Base-by-base conservation (phyloP, 2,113 vertebrate species). In the Seriola aureovittata region DNA sequence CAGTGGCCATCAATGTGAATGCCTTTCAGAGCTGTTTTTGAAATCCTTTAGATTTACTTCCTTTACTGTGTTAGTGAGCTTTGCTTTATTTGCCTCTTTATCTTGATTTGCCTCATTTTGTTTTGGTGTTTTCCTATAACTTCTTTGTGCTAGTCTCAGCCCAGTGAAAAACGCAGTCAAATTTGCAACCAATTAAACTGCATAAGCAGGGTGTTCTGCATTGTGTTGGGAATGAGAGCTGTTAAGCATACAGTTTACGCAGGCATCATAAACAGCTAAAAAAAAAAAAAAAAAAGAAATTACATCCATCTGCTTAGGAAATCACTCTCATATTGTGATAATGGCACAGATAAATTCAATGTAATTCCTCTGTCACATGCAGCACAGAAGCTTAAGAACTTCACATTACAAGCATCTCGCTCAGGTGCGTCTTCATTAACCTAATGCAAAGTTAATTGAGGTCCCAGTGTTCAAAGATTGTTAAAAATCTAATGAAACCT, bases 171-270 rank as follows among this genome's bases (percentile, higher is more conserved):
- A 68, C 5, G 16, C 38, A 63, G 69, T 46, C 46, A 73, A 73
- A 66, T 85, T 44, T 79, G 60, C 46, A 69, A 71, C 21, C 57
- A 66, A n/a, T 86, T 70, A 70, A 82, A 91, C 62, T 82, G 71
- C 34, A 81, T 78, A 63, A 82, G 68, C 50, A 63, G 58, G 69
- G 52, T 72, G 36, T 68, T 70, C 9, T 71, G 36, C 40, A 64
- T 32, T 54, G 36, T 75, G 50, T 78, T 66, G 13, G n/a, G 9
- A 66, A 64, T 13, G 57, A 75, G 71, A 75, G 58, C 84, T 78
- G 16, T 66, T 81, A 76, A 64, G 57, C 50, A 70, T 57, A 75
- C 58, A 76, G 52, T 50, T 70, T 38, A 62, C 72, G 58, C 36
- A 58, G 36, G 44, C 50, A 63, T 34, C 32, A 60, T 64, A 55